Evolutionary conservation across 2,113 vertebrate species (phyloP).

Genomic region (Pygoscelis adeliae): DNA sequence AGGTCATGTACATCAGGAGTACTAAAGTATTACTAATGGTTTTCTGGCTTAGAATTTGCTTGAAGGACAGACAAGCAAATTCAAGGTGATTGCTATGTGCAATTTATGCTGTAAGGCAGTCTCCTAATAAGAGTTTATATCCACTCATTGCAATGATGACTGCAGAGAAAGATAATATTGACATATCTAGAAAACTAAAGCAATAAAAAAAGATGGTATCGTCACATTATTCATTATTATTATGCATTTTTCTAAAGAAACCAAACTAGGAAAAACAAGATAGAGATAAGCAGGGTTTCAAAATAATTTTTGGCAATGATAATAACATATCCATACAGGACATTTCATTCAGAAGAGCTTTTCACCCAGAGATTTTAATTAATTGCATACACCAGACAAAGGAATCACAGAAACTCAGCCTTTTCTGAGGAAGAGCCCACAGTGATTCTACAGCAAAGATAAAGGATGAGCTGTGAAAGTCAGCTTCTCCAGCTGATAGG

Average conservation of each 20-base stretch:
- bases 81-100: neutral
- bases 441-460: neutral
- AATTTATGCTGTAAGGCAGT: neutral
- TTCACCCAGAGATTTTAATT: neutral
- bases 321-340: neutral
- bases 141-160: neutral
- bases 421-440: neutral
- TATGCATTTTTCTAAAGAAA: neutral
- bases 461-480: neutral
- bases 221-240: neutral
- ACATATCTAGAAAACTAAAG: slow-evolving; percentile 7
- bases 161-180: slow-evolving; percentile 1
- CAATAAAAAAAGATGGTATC: slow-evolving; percentile 10
- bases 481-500: neutral
- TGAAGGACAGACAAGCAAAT: neutral
- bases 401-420: neutral
- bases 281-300: slow-evolving; percentile 17
- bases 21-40: neutral
- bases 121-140: neutral
- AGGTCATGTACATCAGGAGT: neutral
- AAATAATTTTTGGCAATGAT: neutral
- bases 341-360: slow-evolving; percentile 5
- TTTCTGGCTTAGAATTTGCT: slow-evolving; percentile 5
- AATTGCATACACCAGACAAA: slow-evolving; percentile 7
- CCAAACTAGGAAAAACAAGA: neutral